These are phyloP conservation scores for Formica aserva DNA, from an alignment of 2,888 invertebrate genomes.

Conservation along the genomic window DNA sequence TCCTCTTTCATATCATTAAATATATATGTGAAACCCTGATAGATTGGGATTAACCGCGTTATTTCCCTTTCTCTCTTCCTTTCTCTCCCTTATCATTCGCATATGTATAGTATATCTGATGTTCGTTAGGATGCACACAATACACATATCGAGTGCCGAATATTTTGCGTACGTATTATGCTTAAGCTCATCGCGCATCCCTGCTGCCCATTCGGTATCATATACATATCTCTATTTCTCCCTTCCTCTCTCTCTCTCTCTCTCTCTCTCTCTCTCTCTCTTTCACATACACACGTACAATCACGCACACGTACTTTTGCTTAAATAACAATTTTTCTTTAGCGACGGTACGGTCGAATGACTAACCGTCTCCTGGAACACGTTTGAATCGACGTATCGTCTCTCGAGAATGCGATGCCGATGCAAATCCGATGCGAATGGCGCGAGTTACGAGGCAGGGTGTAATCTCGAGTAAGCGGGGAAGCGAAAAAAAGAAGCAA, in stretches of 20 bases:
- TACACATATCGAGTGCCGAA: constrained; percentile 41
- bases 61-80: constrained; percentile 48
- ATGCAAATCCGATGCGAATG: constrained; percentile 45
- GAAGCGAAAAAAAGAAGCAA: background rate
- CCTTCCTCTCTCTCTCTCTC: constrained; percentile 11
- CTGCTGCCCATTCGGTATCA: constrained; percentile 45
- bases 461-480: background rate
- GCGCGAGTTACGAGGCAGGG: constrained; percentile 30
- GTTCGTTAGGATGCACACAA: constrained; percentile 49
- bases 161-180: constrained; percentile 49
- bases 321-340: constrained; percentile 67
- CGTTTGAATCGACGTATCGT: constrained; percentile 64
- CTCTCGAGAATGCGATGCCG: constrained; percentile 47
- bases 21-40: constrained; percentile 83
- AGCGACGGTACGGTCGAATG: constrained; percentile 68
- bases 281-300: background rate
- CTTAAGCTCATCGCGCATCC: constrained; percentile 44
- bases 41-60: constrained; percentile 80
- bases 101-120: constrained; percentile 51
- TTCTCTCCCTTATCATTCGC: constrained; percentile 46
- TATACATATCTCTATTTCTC: constrained; percentile 38
- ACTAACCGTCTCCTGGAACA: constrained; percentile 68
- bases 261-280: constrained; percentile 20
- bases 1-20: constrained; percentile 79
- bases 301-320: constrained; percentile 18